Evolutionary conservation across 2,888 invertebrate genomes (phyloP).

Genomic region (Celastrina argiolus): DNA sequence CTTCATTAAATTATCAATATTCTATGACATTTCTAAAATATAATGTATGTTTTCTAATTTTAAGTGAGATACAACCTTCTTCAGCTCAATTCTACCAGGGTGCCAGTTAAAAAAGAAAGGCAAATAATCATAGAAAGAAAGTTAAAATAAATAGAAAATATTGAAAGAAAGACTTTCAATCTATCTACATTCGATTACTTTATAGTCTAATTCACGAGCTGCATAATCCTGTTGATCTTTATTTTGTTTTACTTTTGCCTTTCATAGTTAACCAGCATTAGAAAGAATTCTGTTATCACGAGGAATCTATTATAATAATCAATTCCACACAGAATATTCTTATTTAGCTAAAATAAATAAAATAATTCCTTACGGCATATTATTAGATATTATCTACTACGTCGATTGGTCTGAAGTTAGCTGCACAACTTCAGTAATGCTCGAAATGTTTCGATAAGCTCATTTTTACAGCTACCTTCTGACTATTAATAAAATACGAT

Average conservation of each 20-base stretch:
- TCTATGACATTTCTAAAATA: slow-evolving; percentile 4
- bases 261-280: not conserved
- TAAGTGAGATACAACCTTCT: slow-evolving; percentile 15
- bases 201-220: not conserved
- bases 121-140: not conserved
- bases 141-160: not conserved
- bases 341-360: slow-evolving; percentile 21
- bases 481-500: slow-evolving; percentile 1
- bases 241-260: not conserved
- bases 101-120: not conserved
- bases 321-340: slow-evolving; percentile 19
- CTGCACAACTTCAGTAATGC: slow-evolving; percentile 1
- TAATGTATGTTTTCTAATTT: slow-evolving; percentile 5
- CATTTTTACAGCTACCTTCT: not conserved
- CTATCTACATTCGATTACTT: not conserved
- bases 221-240: no score
- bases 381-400: not conserved
- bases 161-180: not conserved
- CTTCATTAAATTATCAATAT: not conserved
- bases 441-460: not conserved
- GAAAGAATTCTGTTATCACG: not conserved
- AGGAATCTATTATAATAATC: slow-evolving; percentile 7
- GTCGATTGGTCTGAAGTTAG: slow-evolving; percentile 9
- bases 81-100: not conserved
- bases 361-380: slow-evolving; percentile 6